These are phyloP conservation scores for Magallana gigas DNA, from an alignment of 1,140 invertebrate genomes.

Conservation along the genomic window DNA sequence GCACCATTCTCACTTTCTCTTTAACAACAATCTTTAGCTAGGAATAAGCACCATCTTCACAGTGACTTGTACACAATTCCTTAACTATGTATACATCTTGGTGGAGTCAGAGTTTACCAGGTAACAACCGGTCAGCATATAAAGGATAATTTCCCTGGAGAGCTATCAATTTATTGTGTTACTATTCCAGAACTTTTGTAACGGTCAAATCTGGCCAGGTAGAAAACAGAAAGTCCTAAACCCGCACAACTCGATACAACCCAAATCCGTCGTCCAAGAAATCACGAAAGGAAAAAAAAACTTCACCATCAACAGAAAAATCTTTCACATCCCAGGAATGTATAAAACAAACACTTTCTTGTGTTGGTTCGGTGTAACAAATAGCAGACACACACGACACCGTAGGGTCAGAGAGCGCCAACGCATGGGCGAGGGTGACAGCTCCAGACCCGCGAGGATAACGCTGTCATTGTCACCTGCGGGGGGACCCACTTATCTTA, in stretches of 20 bases:
- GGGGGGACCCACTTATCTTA: conserved; percentile 11
- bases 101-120: not conserved
- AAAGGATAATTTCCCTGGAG: conserved; percentile 4
- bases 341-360: not conserved
- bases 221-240: not conserved
- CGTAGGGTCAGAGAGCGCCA: not conserved
- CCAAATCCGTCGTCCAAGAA: too few species aligned
- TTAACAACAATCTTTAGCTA: not conserved
- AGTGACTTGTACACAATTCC: not conserved
- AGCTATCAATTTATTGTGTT: not conserved
- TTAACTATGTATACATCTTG: not conserved
- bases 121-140: not conserved
- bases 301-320: too few species aligned
- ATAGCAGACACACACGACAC: not conserved
- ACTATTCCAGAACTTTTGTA: not conserved
- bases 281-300: too few species aligned
- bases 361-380: not conserved
- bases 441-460: conserved; percentile 10
- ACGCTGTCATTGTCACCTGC: not conserved
- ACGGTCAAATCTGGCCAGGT: not conserved
- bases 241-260: too few species aligned
- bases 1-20: too few species aligned
- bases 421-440: conserved; percentile 31
- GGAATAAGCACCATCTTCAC: not conserved
- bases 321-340: not conserved